Base-by-base conservation (phyloP, 2,888 invertebrate species). In the Melolontha melolontha region DNA sequence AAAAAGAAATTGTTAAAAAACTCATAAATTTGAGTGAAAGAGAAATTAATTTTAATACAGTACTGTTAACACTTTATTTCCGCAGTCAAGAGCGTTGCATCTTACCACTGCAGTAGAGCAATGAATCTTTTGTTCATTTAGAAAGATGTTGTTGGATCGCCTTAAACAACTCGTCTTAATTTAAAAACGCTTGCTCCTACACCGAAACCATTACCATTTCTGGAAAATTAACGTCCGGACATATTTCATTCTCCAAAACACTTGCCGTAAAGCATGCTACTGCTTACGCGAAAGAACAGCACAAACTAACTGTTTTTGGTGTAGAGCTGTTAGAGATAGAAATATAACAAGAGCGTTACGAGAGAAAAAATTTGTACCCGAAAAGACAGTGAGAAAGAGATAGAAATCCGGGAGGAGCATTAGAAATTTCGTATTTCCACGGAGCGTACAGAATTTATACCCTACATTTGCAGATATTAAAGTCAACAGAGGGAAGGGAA, bases 401-500 rank as follows among this genome's bases (percentile, higher is more conserved):
- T 51, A 17, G 41, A 52, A 16, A 22, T 14, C 11, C 17, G 10
- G 34, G 22, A 41, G 40, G 50, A 39, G 40, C 72, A 73, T 74
- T 72, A 74, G 73, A 76, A 75, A 74, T 75, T 77, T 74, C 69
- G 73, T 71, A 51, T 67, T 59, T 51, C 40, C 75, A 74, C 74
- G 75, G 76, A 77, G 71, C 72, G 73, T 72, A 70, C 70, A 70
- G 74, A 79, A 80, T 81, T 80, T 80, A 80, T 81, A 77, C 76
- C 75, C 74, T 76, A 77, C 80, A 80, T 81, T 81, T 80, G 78
- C 77, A 76, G 78, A 79, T 79, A 80, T 80, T 79, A 79, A 78
- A 74, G 75, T 1, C 14, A 40, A 14, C 40, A 16, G 40, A 2
- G 44, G 14, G 5, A 44, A 10, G 71, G 76, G 76, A 77, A 75